Evolutionary conservation across 2,113 vertebrate genomes (phyloP), one percentile per base, ranked within the genome.

Genomic region (Rhinopomastus cyanomelas): DNA sequence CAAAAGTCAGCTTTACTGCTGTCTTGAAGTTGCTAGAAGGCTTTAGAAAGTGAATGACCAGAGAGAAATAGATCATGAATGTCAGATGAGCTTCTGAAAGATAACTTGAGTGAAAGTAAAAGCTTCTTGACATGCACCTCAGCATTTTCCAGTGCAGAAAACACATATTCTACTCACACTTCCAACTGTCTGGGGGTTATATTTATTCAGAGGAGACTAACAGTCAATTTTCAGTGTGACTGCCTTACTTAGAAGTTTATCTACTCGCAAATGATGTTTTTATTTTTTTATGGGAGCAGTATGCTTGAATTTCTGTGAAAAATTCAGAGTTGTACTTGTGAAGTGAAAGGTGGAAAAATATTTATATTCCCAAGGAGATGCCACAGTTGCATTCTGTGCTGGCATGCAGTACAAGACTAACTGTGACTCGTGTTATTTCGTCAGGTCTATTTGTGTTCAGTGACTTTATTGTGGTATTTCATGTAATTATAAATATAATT

Each of bases 171-270:
- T 94, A 29, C 26, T 89, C 90, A 57, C 42, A 34, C 46, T 87
- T 73, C 32, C 20, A 30, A 92, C 72, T 87, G 90, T 57, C 85
- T 66, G 29, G 79, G 39, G 52, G 72, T 73, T 92, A n/a, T 90
- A 94, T 89, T 89, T 93, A 93, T 94, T 95, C 72, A 75, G 44
- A 71, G 62, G 71, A 82, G 90, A 94, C 94, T 95, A 93, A 90
- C 4, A 3, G 36, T 56, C 60, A 72, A 57, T 94, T 95, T 92
- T 93, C 36, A 89, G 72, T 81, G 72, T 78, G 79, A 71, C 81
- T 92, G 79, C 76, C 34, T 65, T 91, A 81, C 74, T 65, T 72
- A 87, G 56, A 86, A 93, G 76, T 92, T 93, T 91, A 83, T 94
- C 65, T 72, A 53, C 77, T 89, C 4, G 4, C 59, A 87, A 90